These are phyloP conservation scores for Mythimna lalbum DNA, from an alignment of 2,888 invertebrate genomes.

Conservation along the genomic window DNA sequence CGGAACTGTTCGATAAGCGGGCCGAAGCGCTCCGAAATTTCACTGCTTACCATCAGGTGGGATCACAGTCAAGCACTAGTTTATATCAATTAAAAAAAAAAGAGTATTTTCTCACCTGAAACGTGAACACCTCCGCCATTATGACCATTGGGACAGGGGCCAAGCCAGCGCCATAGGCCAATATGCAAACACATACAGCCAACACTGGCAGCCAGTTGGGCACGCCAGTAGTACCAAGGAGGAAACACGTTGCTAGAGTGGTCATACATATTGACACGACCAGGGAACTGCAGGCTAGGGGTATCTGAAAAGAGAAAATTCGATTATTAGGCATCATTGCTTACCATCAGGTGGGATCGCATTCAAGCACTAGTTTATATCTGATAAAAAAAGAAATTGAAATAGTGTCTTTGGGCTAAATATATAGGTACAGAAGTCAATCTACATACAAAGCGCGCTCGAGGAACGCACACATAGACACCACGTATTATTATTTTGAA, in stretches of 20 bases:
- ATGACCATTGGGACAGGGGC: constrained; percentile 82
- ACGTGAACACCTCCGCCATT: constrained; percentile 83
- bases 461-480: too few relatives aligned
- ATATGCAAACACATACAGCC: constrained; percentile 77
- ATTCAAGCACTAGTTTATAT: too few relatives aligned
- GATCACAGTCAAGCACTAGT: too few relatives aligned
- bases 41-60: too few relatives aligned
- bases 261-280: constrained; percentile 79
- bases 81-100: too few relatives aligned
- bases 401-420: neutral
- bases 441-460: too few relatives aligned
- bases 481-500: too few relatives aligned
- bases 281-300: constrained; percentile 77
- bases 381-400: neutral
- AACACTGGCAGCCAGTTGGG: constrained; percentile 75
- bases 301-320: constrained; percentile 68
- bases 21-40: too few relatives aligned
- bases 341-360: too few relatives aligned
- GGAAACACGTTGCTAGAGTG: constrained; percentile 77
- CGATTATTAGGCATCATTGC: neutral
- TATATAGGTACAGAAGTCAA: too few relatives aligned
- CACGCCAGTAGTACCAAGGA: constrained; percentile 64
- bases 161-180: constrained; percentile 80
- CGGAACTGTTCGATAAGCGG: too few relatives aligned
- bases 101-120: constrained; percentile 77